Base-by-base conservation (phyloP, 2,888 invertebrate genomes). In the Urechis unicinctus region DNA sequence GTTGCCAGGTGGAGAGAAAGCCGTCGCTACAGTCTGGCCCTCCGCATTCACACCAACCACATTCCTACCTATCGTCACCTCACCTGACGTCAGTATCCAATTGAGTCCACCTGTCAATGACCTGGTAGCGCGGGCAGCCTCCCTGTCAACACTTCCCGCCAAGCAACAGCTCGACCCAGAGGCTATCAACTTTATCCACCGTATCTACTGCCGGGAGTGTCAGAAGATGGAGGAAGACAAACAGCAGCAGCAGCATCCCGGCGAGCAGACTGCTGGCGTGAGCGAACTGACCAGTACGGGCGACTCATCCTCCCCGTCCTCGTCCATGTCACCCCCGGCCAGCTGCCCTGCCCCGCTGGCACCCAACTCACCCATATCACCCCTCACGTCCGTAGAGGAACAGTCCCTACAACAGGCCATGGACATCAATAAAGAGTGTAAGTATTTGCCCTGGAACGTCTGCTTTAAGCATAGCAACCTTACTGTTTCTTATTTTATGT, bases 391-490 rank as follows among this genome's bases (percentile, higher is more conserved):
- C 79, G 91, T 95, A 72, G 95, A 95, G 82, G 91, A 92, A 75
- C 90, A 91, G 72, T 94, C 94, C 50, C 84, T 95, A 71, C 89
- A 91, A 76, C 88, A 89, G 70, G 86, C 89, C 76, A 90, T 95
- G 87, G 92, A 93, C 80, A 91, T 91, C 80, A 95, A 95, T 81
- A 95, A 95, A 84, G 93, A 95, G 86, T 93, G 95, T 95, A 80
- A 90, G 92, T 58, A 28, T 1, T 3, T n/a, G 0, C 25, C n/a
- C n/a, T n/a, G n/a, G n/a, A n/a, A n/a, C n/a, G n/a, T n/a, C n/a
- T n/a, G n/a, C n/a, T n/a, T n/a, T n/a, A n/a, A n/a, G n/a, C n/a
- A n/a, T n/a, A n/a, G n/a, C n/a, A n/a, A n/a, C n/a, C n/a, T n/a
- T n/a, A n/a, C n/a, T n/a, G n/a, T n/a, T n/a, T n/a, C n/a, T n/a